Conservation (phyloP, 2,113 vertebrate genomes). For the Tinamus guttatus region DNA sequence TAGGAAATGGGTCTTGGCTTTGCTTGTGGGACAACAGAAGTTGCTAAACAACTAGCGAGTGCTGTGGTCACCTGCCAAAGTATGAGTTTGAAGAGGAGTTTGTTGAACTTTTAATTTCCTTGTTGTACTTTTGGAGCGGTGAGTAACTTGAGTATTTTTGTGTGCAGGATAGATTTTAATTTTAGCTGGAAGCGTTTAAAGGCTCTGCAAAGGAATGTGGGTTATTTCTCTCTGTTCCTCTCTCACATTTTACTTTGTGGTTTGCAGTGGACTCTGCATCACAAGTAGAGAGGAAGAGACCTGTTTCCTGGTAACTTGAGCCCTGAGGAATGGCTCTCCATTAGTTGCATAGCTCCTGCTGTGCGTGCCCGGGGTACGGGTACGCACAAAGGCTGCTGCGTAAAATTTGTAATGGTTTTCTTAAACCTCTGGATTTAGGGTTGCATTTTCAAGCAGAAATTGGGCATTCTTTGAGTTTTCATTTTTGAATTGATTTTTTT, state of each 20-base stretch:
- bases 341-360: conserved; percentile 7
- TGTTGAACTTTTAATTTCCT: neutral
- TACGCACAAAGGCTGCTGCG: neutral
- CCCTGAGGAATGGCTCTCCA: neutral
- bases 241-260: neutral
- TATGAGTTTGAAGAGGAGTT: neutral
- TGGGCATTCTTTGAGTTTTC: neutral
- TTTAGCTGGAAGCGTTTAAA: neutral
- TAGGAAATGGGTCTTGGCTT: neutral
- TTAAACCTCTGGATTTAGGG: neutral
- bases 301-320: conserved; percentile 9
- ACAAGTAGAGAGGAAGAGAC: neutral
- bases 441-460: neutral
- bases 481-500: neutral
- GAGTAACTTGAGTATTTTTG: neutral
- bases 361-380: neutral
- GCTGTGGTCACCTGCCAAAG: neutral
- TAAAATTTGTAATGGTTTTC: neutral
- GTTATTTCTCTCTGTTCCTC: neutral
- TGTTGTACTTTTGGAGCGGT: fast-evolving
- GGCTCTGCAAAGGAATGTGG: neutral
- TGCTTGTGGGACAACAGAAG: neutral
- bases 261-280: neutral
- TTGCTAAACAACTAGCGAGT: neutral
- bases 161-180: neutral